phyloP scores from a whole-genome alignment of 2,113 vertebrate genomes.

The Vidua macroura region DNA sequence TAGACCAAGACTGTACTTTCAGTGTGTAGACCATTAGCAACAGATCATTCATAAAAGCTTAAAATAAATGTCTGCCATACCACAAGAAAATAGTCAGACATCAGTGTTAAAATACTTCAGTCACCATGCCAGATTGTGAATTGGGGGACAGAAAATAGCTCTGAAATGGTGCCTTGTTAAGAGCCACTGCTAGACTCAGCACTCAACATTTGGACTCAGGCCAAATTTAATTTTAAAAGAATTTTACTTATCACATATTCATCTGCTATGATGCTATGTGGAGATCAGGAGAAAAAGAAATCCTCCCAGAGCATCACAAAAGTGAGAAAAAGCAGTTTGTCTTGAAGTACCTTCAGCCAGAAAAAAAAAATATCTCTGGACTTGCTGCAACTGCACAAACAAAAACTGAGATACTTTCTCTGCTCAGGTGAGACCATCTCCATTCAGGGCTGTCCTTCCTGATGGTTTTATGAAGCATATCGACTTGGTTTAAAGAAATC shows the following conservation, averaged over 20 bases:
- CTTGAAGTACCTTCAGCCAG: background rate
- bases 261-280: background rate
- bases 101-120: background rate
- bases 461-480: background rate
- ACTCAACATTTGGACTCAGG: background rate
- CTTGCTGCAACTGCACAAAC: background rate
- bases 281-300: background rate
- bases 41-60: background rate
- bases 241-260: background rate
- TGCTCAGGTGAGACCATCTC: background rate
- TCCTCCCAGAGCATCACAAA: background rate
- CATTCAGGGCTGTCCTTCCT: background rate
- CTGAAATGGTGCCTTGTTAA: background rate
- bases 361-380: background rate
- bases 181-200: background rate
- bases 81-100: background rate
- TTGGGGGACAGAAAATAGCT: background rate
- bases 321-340: background rate
- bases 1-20: background rate
- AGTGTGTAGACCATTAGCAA: background rate
- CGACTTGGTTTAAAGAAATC: background rate
- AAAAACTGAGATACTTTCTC: background rate
- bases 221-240: background rate
- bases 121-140: background rate
- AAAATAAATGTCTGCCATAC: background rate